A percentile compares a stretch with the other conserved stretches of the same genome.
Conservation (phyloP, 2,797 vertebrate species). For the Myotis planiceps region DNA sequence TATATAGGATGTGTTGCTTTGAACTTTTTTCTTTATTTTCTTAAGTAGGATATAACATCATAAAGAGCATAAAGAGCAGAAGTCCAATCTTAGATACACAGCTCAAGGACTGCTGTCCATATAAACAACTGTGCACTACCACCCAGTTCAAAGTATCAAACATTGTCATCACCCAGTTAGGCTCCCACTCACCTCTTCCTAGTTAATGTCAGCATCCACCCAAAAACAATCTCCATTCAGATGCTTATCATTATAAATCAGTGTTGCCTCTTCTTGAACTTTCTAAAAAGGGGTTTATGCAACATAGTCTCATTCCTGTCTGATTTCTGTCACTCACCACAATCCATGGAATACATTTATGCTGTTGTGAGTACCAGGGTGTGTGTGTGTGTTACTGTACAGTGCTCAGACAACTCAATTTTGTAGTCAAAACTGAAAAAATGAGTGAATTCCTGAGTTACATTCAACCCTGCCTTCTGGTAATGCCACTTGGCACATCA, state of each 20-base stretch:
- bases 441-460: neutral
- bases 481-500: neutral
- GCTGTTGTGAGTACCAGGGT: neutral
- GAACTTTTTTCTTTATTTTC: neutral
- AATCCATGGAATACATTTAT: neutral
- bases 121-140: neutral
- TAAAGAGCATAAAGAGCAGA: neutral
- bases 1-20: neutral
- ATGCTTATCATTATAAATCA: neutral
- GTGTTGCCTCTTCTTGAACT: neutral
- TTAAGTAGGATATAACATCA: neutral
- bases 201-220: neutral
- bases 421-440: neutral
- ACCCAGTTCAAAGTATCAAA: neutral
- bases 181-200: neutral
- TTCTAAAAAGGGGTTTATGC: neutral
- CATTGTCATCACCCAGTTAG: neutral
- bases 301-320: neutral
- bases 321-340: neutral
- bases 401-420: neutral
- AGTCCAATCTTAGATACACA: neutral
- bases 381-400: neutral
- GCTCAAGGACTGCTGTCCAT: neutral
- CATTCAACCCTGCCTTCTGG: neutral
- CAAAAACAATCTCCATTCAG: neutral